These are phyloP conservation scores for Xestia c-nigrum DNA, from an alignment of 2,888 invertebrate genomes.

Conservation along the genomic window DNA sequence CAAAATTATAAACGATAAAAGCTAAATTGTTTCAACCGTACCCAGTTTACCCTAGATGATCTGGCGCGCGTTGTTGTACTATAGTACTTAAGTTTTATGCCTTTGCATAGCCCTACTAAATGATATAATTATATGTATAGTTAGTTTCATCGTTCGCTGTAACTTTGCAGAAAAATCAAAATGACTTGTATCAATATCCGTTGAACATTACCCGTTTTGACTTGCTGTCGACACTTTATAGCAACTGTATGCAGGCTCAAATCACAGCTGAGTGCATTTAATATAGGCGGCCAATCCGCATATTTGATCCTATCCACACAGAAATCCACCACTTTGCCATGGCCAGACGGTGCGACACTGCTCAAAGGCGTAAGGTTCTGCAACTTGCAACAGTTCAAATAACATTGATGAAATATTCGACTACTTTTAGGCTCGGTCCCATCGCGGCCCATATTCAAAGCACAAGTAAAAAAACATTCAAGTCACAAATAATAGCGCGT, in stretches of 20 bases:
- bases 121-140: too few relatives aligned
- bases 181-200: slow-evolving; percentile 7
- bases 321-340: slow-evolving; percentile 92
- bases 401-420: slow-evolving; percentile 88
- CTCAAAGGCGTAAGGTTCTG: slow-evolving; percentile 86
- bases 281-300: slow-evolving; percentile 94
- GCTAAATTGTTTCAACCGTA: too few relatives aligned
- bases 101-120: too few relatives aligned
- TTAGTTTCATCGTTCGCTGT: not conserved
- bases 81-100: too few relatives aligned
- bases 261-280: slow-evolving; percentile 93
- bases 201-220: slow-evolving; percentile 81
- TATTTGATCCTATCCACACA: slow-evolving; percentile 94
- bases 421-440: slow-evolving; percentile 83
- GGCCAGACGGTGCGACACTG: slow-evolving; percentile 83
- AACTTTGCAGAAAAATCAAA: not conserved
- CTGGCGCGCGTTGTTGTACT: too few relatives aligned
- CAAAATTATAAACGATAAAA: too few relatives aligned
- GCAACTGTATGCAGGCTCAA: slow-evolving; percentile 93
- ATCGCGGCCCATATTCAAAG: slow-evolving; percentile 85
- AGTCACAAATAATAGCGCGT: slow-evolving; percentile 64
- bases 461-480: slow-evolving; percentile 75
- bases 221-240: slow-evolving; percentile 91
- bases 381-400: slow-evolving; percentile 88
- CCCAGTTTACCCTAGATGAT: too few relatives aligned